Conservation (phyloP, 2,888 invertebrate species). For the Spialia ferax region DNA sequence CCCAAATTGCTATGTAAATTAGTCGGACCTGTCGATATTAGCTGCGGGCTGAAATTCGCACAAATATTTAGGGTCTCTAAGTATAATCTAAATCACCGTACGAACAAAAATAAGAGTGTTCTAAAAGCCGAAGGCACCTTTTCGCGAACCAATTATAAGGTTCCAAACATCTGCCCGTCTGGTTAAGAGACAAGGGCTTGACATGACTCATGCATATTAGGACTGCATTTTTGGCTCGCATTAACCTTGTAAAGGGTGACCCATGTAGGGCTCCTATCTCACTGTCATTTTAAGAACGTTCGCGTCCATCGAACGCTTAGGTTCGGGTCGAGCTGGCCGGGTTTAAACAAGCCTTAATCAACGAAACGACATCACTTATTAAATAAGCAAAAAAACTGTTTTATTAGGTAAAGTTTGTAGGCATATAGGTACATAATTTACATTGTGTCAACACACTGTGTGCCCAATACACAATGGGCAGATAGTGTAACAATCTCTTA, state of each 20-base stretch:
- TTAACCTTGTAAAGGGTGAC: constrained; percentile 17
- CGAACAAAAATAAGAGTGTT: constrained; percentile 24
- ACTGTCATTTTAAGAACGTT: too few species aligned
- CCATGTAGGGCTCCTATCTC: not conserved
- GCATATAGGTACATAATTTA: too few species aligned
- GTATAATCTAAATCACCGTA: constrained; percentile 17
- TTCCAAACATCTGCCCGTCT: constrained; percentile 29
- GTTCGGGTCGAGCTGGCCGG: too few species aligned
- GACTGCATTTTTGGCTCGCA: constrained; percentile 15
- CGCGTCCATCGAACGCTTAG: too few species aligned
- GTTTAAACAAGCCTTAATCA: too few species aligned
- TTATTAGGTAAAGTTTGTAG: too few species aligned
- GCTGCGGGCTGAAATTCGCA: constrained; percentile 23
- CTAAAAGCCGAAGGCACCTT: constrained; percentile 30
- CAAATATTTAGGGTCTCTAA: constrained; percentile 23
- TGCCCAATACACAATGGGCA: too few species aligned
- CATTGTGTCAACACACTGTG: too few species aligned
- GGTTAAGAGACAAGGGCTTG: constrained; percentile 26
- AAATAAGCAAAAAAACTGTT: too few species aligned
- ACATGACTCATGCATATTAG: constrained; percentile 36
- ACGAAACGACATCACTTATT: too few species aligned
- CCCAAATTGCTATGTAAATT: constrained; percentile 7
- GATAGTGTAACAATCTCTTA: too few species aligned
- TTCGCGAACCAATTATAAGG: constrained; percentile 37
- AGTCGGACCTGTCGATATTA: constrained; percentile 22